Base-by-base conservation (phyloP, 2,113 vertebrate genomes). In the Aptenodytes patagonicus region DNA sequence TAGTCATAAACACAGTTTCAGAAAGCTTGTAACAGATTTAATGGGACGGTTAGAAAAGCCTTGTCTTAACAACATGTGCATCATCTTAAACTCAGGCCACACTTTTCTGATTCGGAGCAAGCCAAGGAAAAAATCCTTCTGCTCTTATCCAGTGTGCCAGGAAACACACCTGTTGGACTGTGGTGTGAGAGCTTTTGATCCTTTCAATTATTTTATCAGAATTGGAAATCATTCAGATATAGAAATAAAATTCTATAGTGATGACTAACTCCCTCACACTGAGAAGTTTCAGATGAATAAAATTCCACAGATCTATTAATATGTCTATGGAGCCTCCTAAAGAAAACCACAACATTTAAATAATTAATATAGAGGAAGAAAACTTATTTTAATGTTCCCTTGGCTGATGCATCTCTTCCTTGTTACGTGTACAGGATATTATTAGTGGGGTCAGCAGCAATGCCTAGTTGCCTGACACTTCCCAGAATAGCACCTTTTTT, bases 121-220 rank as follows among this genome's bases (percentile, higher is more conserved):
- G 16, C 10, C 9, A 82, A 79, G 13, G 21, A 3, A 60, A 83
- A 83, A 51, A 34, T 42, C n/a, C 18, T 93, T 64, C 47, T 80
- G n/a, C 47, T 71, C 32, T 93, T 54, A 76, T 57, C 6, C 24
- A 18, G 31, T 52, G 22, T 87, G 70, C 73, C 97, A 99, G 98
- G 90, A 98, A 98, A 98, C 98, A 49, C 98, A 99, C 90, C 97
- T 99, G 79, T 86, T 99, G 84, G 97, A 95, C 14, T 99, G 99
- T 90, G 98, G 98, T 49, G 98, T 98, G 10, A 99, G 98, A 75
- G 98, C 97, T 13, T 99, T 99, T 72, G 98, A 98, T 90, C 98
- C 98, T 8, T 73, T 98, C 28, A 99, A 98, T 82, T 91, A 91
- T 55, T 97, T 98, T 92, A 95, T 99, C 95, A 97, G 89, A 97